These are phyloP conservation scores for Mastomys coucha DNA, from an alignment of 2,113 vertebrate species.

Conservation along the genomic window DNA sequence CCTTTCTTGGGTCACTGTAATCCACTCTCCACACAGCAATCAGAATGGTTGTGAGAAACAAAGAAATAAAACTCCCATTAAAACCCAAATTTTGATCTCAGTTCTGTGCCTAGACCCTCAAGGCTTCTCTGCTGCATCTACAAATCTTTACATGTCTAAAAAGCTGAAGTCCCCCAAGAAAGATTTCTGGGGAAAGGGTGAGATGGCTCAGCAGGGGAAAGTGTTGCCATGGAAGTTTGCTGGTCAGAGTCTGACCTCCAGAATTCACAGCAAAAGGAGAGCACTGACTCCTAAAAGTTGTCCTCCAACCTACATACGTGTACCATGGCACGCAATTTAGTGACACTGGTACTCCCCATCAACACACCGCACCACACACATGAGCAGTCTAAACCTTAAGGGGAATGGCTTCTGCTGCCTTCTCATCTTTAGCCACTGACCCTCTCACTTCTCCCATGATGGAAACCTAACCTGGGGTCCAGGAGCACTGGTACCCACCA, in stretches of 20 bases:
- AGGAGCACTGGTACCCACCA: neutral
- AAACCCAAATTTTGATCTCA: neutral
- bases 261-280: neutral
- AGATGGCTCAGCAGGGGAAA: neutral
- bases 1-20: neutral
- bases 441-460: neutral
- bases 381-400: too few relatives aligned
- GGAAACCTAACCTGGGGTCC: neutral
- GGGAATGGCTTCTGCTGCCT: neutral
- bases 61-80: neutral
- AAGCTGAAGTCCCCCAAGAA: neutral
- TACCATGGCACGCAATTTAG: neutral
- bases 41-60: neutral
- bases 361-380: neutral
- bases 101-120: neutral
- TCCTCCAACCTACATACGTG: neutral
- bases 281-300: neutral
- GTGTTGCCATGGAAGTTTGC: too few relatives aligned
- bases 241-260: neutral
- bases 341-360: neutral
- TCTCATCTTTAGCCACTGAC: neutral
- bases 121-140: neutral
- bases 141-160: constrained; percentile 1
- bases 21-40: neutral
- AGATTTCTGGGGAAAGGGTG: neutral